Base-by-base conservation (phyloP, 2,888 invertebrate species). In the Watsonalla cultraria region DNA sequence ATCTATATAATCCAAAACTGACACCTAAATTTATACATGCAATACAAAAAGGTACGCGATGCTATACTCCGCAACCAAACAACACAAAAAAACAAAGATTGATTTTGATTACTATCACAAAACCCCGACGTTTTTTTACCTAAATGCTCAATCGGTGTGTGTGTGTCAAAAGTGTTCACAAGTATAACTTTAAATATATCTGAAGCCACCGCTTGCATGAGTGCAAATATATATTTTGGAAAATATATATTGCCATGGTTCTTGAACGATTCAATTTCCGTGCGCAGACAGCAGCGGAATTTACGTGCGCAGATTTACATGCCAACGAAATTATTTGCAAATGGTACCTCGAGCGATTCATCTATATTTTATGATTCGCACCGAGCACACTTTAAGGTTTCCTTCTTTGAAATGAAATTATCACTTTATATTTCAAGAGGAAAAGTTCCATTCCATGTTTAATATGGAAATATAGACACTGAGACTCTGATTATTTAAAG, bases 221-320 rank as follows among this genome's bases (percentile, higher is more conserved):
- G 59, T 60, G 68, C 69, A 65, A 71, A 78, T 80, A 11, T 42
- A 83, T 82, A 77, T 82, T 71, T 73, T 69, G 67, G 79, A 82
- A 82, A 80, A 82, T 80, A 85, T 84, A 80, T 84, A 85, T 86
- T 78, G 83, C 77, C 78, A 83, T 84, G 84, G 82, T 85, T 81
- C 80, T 83, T 78, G 78, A 84, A 84, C 86, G 84, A 86, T 90
- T 88, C 88, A 88, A 90, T 90, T 89, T 89, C 90, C 89, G 82
- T 79, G 82, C 83, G 82, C 83, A 86, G 88, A 88, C 89, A 90
- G 87, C 80, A 77, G 70, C 74, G 76, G 78, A 86, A 90, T 90
- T 88, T 90, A 90, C 88, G 88, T 84, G 86, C 83, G 77, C 85
- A 82, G 84, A 88, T 90, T 87, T 88, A 87, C 85, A 86, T 85